Conservation (phyloP, 2,797 vertebrate genomes). For the Melanotaenia nigrans region DNA sequence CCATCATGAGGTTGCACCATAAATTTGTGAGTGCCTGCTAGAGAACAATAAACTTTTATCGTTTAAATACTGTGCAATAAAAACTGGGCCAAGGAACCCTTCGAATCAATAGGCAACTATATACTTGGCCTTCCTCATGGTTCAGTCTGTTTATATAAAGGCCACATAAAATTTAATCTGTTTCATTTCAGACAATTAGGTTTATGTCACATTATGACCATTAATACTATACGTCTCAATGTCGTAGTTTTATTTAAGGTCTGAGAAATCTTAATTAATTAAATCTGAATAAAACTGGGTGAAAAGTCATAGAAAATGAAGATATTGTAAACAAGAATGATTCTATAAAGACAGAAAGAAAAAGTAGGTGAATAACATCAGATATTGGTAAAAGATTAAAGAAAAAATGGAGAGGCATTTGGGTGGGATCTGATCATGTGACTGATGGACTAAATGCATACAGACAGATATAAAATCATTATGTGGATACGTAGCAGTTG, state of each 20-base stretch:
- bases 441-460: conserved; percentile 47
- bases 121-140: not conserved
- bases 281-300: not conserved
- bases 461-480: not conserved
- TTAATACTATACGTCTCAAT: not conserved
- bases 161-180: not conserved
- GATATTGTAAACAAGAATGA: not conserved
- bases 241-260: not conserved
- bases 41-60: conserved; percentile 72
- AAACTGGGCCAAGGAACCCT: conserved; percentile 29
- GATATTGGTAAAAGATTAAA: conserved; percentile 35
- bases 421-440: conserved; percentile 47
- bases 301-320: not conserved
- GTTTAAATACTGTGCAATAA: conserved; percentile 56
- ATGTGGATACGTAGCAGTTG: conserved; percentile 34
- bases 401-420: conserved; percentile 9
- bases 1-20: conserved; percentile 53
- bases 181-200: conserved; percentile 32
- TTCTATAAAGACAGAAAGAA: conserved; percentile 5
- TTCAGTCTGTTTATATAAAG: conserved; percentile 20
- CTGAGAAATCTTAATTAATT: not conserved
- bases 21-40: conserved; percentile 60
- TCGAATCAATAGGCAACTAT: conserved; percentile 47
- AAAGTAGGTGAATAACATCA: conserved; percentile 22
- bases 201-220: conserved; percentile 1